Conservation (phyloP, 2,113 vertebrate species). For the Alectura lathami region DNA sequence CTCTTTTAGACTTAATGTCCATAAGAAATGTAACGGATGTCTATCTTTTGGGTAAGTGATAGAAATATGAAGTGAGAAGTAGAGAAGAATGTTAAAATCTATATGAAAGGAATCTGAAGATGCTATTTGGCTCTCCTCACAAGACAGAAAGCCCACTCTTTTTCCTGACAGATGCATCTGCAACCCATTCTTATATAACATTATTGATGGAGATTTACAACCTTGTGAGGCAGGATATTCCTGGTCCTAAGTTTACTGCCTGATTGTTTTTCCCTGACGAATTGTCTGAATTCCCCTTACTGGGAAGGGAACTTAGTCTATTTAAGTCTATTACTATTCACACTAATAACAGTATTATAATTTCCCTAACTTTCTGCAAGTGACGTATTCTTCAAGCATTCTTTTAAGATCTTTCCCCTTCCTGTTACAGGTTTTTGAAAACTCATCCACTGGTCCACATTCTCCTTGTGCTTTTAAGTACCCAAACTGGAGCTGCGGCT, state of each 20-base stretch:
- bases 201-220: not conserved
- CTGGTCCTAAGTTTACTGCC: not conserved
- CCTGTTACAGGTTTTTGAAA: not conserved
- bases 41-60: not conserved
- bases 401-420: not conserved
- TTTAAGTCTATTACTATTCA: not conserved
- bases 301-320: no score
- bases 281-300: no score
- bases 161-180: not conserved
- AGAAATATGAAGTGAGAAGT: not conserved
- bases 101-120: not conserved
- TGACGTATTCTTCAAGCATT: not conserved
- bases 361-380: not conserved
- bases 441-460: not conserved
- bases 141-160: not conserved
- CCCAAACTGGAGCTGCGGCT: not conserved
- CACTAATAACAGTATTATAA: no score
- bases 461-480: not conserved
- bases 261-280: no score
- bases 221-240: not conserved
- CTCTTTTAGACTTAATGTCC: not conserved
- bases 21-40: not conserved
- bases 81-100: not conserved
- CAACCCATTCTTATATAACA: not conserved
- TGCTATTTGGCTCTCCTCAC: not conserved